These are phyloP conservation scores for Sinocyclocheilus grahami DNA, from an alignment of 2,113 vertebrate species.

Conservation along the genomic window DNA sequence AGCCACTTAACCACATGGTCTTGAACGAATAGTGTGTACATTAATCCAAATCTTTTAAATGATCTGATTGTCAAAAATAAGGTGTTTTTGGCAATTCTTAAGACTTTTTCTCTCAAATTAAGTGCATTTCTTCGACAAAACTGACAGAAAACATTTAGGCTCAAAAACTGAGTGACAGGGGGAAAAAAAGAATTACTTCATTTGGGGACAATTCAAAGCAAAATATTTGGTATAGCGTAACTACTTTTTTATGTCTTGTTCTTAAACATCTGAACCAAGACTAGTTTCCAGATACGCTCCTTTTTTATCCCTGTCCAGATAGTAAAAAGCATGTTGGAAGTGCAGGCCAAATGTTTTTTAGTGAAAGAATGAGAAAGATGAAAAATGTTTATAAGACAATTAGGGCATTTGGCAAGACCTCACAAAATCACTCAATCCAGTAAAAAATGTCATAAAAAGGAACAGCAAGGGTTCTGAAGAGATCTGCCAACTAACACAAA, in stretches of 20 bases:
- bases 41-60: not conserved
- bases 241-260: constrained; percentile 27
- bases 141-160: not conserved
- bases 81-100: too few species aligned
- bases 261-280: constrained; percentile 40
- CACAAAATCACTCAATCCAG: constrained; percentile 62
- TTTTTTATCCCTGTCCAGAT: constrained; percentile 65
- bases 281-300: constrained; percentile 53
- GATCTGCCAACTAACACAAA: constrained; percentile 47
- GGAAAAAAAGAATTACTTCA: not conserved
- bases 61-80: not conserved
- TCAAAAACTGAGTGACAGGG: not conserved
- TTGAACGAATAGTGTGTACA: not conserved
- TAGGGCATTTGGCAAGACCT: constrained; percentile 68
- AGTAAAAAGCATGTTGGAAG: constrained; percentile 62
- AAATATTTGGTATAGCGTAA: not conserved
- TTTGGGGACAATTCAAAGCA: not conserved
- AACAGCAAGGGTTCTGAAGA: constrained; percentile 47
- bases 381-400: constrained; percentile 68
- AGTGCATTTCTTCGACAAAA: not conserved
- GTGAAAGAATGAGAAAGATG: constrained; percentile 37
- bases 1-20: not conserved
- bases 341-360: constrained; percentile 58
- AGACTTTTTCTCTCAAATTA: not conserved
- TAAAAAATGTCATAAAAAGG: constrained; percentile 54